Percentiles rank a stretch among this genome's conserved stretches.
Evolutionary conservation across 2,888 invertebrate genomes (phyloP).

Genomic region (Erebia palarica): DNA sequence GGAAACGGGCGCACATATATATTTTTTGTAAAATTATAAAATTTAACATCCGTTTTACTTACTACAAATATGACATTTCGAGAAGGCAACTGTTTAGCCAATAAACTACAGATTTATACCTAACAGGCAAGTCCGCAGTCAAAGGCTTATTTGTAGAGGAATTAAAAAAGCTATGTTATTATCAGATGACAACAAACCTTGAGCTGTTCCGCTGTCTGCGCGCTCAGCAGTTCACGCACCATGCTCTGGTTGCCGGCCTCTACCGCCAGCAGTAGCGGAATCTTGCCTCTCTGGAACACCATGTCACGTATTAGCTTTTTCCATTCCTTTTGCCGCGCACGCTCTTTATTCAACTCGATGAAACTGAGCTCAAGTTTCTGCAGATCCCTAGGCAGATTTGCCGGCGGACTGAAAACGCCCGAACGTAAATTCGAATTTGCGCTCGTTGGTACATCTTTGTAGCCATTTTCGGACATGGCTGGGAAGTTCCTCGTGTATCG

Average conservation of each 20-base stretch:
- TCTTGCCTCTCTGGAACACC: conserved; percentile 93
- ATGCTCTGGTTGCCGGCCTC: conserved; percentile 98
- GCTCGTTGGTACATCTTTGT: conserved; percentile 61
- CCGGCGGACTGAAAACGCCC: conserved; percentile 62
- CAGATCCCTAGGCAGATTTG: conserved; percentile 65
- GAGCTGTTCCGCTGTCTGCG: conserved; percentile 94
- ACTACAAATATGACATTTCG: too few species aligned
- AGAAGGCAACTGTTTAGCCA: too few species aligned
- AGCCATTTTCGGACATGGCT: conserved; percentile 45
- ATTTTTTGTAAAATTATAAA: too few species aligned
- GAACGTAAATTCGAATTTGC: conserved; percentile 58
- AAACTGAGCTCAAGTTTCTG: conserved; percentile 78
- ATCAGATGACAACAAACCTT: conserved; percentile 74
- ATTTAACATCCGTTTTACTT: too few species aligned
- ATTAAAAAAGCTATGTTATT: neutral
- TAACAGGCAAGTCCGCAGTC: neutral
- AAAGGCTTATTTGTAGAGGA: too few species aligned
- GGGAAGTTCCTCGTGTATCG: neutral
- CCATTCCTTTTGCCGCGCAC: conserved; percentile 79
- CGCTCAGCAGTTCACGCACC: conserved; percentile 94
- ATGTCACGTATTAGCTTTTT: conserved; percentile 82
- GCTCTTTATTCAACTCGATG: conserved; percentile 78
- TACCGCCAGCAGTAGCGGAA: conserved; percentile 95
- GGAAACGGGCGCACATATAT: too few species aligned
- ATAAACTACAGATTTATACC: too few species aligned